phyloP scores from a whole-genome alignment of 2,113 vertebrate species.

The Hyla sarda region DNA sequence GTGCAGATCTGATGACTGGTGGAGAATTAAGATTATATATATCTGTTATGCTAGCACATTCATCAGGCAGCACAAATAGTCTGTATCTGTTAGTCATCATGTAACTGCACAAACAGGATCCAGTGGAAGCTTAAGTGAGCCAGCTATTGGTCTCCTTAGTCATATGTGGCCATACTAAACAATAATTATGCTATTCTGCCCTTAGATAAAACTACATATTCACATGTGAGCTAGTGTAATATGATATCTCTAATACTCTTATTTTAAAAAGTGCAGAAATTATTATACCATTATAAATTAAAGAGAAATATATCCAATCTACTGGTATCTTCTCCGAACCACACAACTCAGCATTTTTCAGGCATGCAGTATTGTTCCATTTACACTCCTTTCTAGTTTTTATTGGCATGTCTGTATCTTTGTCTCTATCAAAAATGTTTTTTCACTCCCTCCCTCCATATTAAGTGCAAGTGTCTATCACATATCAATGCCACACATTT shows the following conservation, averaged over 20 bases:
- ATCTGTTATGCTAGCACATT: not conserved
- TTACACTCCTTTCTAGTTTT: too few species aligned
- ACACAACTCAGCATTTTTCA: too few species aligned
- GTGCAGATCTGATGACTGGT: not conserved
- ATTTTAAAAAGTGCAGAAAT: not conserved
- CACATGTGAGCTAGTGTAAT: not conserved
- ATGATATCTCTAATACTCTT: not conserved
- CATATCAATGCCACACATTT: too few species aligned
- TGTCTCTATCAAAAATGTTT: too few species aligned
- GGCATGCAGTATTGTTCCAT: too few species aligned
- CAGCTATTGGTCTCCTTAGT: not conserved
- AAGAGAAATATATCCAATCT: not conserved
- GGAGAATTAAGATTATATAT: not conserved
- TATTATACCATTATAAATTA: not conserved
- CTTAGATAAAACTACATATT: not conserved
- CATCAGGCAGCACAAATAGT: too few species aligned
- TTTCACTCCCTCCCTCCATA: too few species aligned
- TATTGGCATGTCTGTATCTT: too few species aligned
- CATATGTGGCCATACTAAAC: not conserved
- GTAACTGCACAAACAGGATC: conserved; percentile 4
- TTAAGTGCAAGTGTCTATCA: too few species aligned
- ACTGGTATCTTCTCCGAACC: too few species aligned
- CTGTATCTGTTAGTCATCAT: not conserved
- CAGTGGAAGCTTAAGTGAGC: not conserved
- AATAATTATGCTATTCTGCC: not conserved